phyloP scores from a whole-genome alignment of 2,888 invertebrate species.

The Hypsopygia costalis region DNA sequence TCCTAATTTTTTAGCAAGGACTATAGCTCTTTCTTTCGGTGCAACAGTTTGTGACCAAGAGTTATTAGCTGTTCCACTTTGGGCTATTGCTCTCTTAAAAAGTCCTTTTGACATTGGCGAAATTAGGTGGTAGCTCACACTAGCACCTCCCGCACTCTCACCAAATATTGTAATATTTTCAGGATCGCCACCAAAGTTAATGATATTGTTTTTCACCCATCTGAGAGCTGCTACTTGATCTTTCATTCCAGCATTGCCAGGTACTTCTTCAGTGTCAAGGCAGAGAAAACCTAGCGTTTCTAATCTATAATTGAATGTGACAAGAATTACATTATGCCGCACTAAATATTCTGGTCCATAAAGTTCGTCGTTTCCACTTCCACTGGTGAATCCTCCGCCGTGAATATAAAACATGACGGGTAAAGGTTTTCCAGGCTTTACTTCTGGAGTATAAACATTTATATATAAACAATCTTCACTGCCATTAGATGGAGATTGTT shows the following conservation, averaged over 20 bases:
- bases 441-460: slow-evolving; percentile 57
- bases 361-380: slow-evolving; percentile 47
- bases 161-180: slow-evolving; percentile 67
- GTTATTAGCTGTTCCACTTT: slow-evolving; percentile 84
- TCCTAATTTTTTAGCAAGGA: slow-evolving; percentile 43
- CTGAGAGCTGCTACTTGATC: slow-evolving; percentile 63
- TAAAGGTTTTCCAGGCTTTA: slow-evolving; percentile 29
- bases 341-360: slow-evolving; percentile 62
- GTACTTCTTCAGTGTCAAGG: slow-evolving; percentile 55
- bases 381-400: slow-evolving; percentile 48
- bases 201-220: slow-evolving; percentile 62
- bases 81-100: slow-evolving; percentile 78
- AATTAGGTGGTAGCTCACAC: slow-evolving; percentile 49
- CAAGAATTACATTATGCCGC: slow-evolving; percentile 49
- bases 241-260: slow-evolving; percentile 71
- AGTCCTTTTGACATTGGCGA: slow-evolving; percentile 67
- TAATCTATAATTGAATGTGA: slow-evolving; percentile 64
- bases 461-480: slow-evolving; percentile 62
- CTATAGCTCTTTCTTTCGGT: slow-evolving; percentile 67
- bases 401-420: slow-evolving; percentile 66
- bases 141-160: slow-evolving; percentile 58
- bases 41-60: slow-evolving; percentile 67
- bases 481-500: slow-evolving; percentile 21
- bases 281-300: slow-evolving; percentile 58
- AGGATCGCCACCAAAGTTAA: slow-evolving; percentile 57